phyloP scores from a whole-genome alignment of 2,113 vertebrate species.

The Coreoperca whiteheadi region DNA sequence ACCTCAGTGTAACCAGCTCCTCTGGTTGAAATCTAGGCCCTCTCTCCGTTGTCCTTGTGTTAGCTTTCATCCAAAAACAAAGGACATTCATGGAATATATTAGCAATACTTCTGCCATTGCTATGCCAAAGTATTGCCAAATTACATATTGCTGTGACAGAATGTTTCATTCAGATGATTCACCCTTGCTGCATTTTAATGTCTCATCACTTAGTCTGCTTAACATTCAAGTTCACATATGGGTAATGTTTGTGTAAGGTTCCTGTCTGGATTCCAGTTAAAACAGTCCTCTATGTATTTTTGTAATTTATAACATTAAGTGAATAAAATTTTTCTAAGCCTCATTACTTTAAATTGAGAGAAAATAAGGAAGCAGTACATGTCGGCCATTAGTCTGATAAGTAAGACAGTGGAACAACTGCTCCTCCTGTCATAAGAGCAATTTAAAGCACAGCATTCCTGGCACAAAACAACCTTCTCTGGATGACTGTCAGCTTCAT shows the following conservation, averaged over 20 bases:
- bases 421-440: slow-evolving; percentile 54
- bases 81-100: not conserved
- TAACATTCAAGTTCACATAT: slow-evolving; percentile 39
- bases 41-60: not conserved
- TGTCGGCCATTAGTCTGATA: slow-evolving; percentile 42
- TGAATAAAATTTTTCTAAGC: not conserved
- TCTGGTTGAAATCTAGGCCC: not conserved
- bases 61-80: slow-evolving; percentile 24
- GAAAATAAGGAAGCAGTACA: slow-evolving; percentile 5
- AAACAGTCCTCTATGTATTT: not conserved
- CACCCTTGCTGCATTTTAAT: slow-evolving; percentile 61
- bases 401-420: slow-evolving; percentile 54
- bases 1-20: slow-evolving; percentile 1
- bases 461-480: slow-evolving; percentile 42
- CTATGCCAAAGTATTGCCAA: slow-evolving; percentile 22
- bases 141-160: slow-evolving; percentile 11
- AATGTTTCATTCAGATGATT: slow-evolving; percentile 48
- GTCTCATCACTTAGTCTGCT: slow-evolving; percentile 25
- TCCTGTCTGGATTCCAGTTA: not conserved
- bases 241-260: slow-evolving; percentile 24
- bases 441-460: slow-evolving; percentile 55
- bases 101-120: not conserved
- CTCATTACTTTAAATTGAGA: not conserved
- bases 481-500: slow-evolving; percentile 46
- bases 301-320: slow-evolving; percentile 3